Evolutionary conservation across 2,888 invertebrate species (phyloP), one percentile per base, ranked within the genome.

Genomic region (Diarsia mendica): DNA sequence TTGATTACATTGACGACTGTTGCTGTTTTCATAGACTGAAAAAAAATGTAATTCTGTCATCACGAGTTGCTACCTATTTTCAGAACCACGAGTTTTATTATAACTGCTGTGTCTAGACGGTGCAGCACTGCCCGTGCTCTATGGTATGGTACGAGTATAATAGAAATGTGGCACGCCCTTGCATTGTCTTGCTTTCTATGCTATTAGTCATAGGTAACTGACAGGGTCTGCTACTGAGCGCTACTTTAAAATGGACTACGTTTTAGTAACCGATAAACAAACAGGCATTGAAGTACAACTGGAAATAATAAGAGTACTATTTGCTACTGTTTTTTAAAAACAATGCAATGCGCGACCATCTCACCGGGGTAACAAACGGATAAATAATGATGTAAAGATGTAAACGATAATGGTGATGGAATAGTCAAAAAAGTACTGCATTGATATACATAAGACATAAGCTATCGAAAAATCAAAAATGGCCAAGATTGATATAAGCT

Each of bases 161-260:
- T 82, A 85, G 80, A 85, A 83, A 81, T 82, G 78, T 77, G 85
- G 73, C 89, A 78, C 89, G 77, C 89, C 89, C 89, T 84, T 80
- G 81, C 77, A 89, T 89, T 89, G 89, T 89, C 61, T 81, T 18
- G 67, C 83, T 88, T 88, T 88, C 87, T 84, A 83, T 85, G 68
- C 10, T 61, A 85, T 85, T 88, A 87, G 83, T 88, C 88, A 87
- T 79, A 79, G 78, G 9, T 67, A 67, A 76, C 64, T 83, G 83
- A 67, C 44, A 65, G 51, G 13, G 51, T 23, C 48, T 5, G 71
- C 79, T 83, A 83, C 77, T 67, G 84, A 23, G 75, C 18, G 72
- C 51, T 67, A 84, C 61, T 83, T 74, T 48, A 60, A 49, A 78
- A 55, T 49, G 2, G 15, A 44, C 20, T 33, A 53, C 46, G 28